Base-by-base conservation (phyloP, 2,797 vertebrate genomes). In the Hafferia zeledoni region DNA sequence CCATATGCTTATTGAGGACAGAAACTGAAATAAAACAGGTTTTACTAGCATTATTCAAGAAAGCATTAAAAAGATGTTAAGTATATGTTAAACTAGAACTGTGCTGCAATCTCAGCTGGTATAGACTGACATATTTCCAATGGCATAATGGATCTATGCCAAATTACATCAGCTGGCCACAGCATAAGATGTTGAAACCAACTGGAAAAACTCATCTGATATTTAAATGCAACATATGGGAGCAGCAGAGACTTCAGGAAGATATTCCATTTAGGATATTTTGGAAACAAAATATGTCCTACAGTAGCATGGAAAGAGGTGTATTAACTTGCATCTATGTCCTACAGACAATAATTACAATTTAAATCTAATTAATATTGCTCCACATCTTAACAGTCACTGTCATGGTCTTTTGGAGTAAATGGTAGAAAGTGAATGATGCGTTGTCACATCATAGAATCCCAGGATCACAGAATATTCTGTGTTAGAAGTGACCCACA, bases 171-270 rank as follows among this genome's bases (percentile, higher is more conserved):
- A 95, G 79, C 83, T 93, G 93, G 87, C 79, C 93, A 90, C 69
- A 90, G 79, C 76, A 71, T 71, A 91, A 91, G 83, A 96, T 93
- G 70, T 94, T 94, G 79, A 93, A 95, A 86, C 43, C 83, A 90
- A 59, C 30, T 86, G 83, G 77, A 90, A 95, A 93, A 86, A 37
- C 61, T 91, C 65, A 65, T 86, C 65, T 83, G 87, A 93, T 91
- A 89, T 65, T 94, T 83, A 72, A 94, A 91, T 95, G 83, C 72
- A 91, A 68, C 85, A 94, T 93, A 95, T 63, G 83, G 85, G 28
- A 94, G 59, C 72, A 94, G 72, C 72, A 94, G 80, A 94, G 46
- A 37, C 65, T 90, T 69, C 31, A 75, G 65, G 49, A 91, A 88
- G 69, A 59, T 17, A 44, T 16, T 93, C 33, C 8, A 27, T 67